Percentiles rank a stretch among this genome's conserved stretches.
These are phyloP conservation scores for Macrotrachela quadricornifera DNA, from an alignment of 1,140 invertebrate genomes.

Conservation along the genomic window DNA sequence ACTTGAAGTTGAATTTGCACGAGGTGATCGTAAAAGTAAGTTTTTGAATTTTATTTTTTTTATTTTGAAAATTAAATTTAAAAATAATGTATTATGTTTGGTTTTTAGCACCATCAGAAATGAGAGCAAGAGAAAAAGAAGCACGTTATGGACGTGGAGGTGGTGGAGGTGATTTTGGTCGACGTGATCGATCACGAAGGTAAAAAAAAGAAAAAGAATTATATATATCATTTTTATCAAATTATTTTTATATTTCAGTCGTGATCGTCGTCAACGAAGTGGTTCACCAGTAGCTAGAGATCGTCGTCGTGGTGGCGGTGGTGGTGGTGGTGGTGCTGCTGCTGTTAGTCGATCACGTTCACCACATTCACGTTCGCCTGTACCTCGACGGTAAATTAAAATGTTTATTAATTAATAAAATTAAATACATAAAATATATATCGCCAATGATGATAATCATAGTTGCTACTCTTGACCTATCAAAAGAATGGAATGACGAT, in stretches of 20 bases:
- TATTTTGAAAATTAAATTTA: not conserved
- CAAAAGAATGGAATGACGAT: too few species aligned
- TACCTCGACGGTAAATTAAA: too few species aligned
- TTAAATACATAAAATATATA: too few species aligned
- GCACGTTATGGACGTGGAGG: not conserved
- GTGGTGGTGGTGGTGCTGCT: too few species aligned
- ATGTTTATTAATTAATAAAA: too few species aligned
- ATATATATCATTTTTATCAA: too few species aligned
- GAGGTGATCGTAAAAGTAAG: conserved; percentile 36
- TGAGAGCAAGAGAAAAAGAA: not conserved
- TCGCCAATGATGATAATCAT: too few species aligned
- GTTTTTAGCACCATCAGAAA: not conserved
- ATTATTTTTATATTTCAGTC: not conserved
- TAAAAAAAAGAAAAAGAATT: too few species aligned
- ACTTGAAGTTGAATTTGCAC: conserved; percentile 35
- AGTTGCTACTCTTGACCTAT: too few species aligned
- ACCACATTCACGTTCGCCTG: not conserved
- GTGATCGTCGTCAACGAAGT: not conserved
- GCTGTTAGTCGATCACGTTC: not conserved
- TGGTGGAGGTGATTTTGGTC: not conserved
- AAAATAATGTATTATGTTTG: not conserved
- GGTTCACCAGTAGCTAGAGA: not conserved
- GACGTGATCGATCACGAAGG: too few species aligned
- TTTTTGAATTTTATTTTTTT: conserved; percentile 10
- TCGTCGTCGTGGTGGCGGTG: not conserved